Evolutionary conservation across 2,113 vertebrate genomes (phyloP), one percentile per base, ranked within the genome.

Genomic region (Ceyx margarethae): DNA sequence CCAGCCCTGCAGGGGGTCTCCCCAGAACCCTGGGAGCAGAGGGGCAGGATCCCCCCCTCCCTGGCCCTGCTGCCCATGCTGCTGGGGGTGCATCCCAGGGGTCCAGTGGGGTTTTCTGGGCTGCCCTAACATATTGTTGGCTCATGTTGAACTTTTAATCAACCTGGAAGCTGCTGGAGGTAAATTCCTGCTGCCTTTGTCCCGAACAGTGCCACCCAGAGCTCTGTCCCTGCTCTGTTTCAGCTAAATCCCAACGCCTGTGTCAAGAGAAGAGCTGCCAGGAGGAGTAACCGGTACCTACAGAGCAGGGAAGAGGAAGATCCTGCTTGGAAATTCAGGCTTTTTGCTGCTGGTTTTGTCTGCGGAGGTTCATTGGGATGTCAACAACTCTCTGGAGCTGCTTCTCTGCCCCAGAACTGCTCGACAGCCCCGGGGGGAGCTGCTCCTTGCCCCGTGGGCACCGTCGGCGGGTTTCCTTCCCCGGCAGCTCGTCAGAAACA

Each of bases 401-500:
- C 62, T 37, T 6, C 21, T 50, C 50, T 14, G 4, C 56, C 62
- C 26, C 7, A 0, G 33, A 12, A 61, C 60, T 21, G 29, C 10
- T 0, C 6, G 76, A 2, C 31, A n/a, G 48, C 40, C n/a, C 6
- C 5, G 5, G 6, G 4, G 2, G 0, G 45, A 48, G 71, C 46
- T 37, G 45, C 46, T 65, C 58, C 15, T 3, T 6, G 13, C 42
- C 46, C 40, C 5, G 9, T 51, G 82, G 91, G 78, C 42, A 46
- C 12, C 1, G 5, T 68, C 20, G 2, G 13, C 43, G 3, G 3
- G 29, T 19, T 40, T 17, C n/a, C 45, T 20, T 18, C 57, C 53
- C 54, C 6, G 46, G 6, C 3, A 9, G 13, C 50, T 28, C 22
- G 0, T 10, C 28, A 1, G 19, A 8, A 40, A 3, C 12, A 3